Percentiles rank a stretch among this genome's conserved stretches.
phyloP scores from a whole-genome alignment of 2,888 invertebrate species.

The Ptychoptera contaminata region DNA sequence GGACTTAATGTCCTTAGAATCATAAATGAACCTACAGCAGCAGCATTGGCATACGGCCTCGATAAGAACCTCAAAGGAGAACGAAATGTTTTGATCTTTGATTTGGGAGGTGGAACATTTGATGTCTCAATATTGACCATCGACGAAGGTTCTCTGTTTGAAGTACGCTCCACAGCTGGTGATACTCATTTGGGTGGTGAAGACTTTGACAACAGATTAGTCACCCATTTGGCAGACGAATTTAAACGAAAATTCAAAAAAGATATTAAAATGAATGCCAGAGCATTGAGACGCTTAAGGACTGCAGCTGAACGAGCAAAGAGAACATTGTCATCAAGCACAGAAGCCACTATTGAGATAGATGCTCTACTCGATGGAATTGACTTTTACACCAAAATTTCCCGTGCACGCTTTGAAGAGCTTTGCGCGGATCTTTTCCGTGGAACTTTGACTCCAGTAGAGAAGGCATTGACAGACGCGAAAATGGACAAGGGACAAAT shows the following conservation, averaged over 20 bases:
- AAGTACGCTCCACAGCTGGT: conserved; percentile 90
- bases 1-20: conserved; percentile 85
- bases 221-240: conserved; percentile 76
- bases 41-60: conserved; percentile 85
- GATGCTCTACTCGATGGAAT: conserved; percentile 59
- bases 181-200: conserved; percentile 92
- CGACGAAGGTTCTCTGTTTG: conserved; percentile 83
- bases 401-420: conserved; percentile 62
- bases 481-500: conserved; percentile 61
- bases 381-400: conserved; percentile 55
- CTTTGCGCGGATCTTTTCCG: conserved; percentile 55
- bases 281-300: conserved; percentile 50
- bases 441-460: conserved; percentile 58
- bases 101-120: conserved; percentile 93
- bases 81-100: conserved; percentile 66
- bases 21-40: conserved; percentile 87
- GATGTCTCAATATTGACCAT: conserved; percentile 94
- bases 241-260: conserved; percentile 69
- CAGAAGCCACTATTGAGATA: conserved; percentile 58
- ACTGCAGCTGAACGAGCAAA: conserved; percentile 67
- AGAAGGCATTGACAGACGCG: conserved; percentile 61
- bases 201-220: conserved; percentile 84
- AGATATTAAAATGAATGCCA: conserved; percentile 46
- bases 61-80: conserved; percentile 74
- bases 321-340: conserved; percentile 58